Evolutionary conservation across 2,888 invertebrate species (phyloP), one percentile per base, ranked within the genome.

Genomic region (Thyatira batis): DNA sequence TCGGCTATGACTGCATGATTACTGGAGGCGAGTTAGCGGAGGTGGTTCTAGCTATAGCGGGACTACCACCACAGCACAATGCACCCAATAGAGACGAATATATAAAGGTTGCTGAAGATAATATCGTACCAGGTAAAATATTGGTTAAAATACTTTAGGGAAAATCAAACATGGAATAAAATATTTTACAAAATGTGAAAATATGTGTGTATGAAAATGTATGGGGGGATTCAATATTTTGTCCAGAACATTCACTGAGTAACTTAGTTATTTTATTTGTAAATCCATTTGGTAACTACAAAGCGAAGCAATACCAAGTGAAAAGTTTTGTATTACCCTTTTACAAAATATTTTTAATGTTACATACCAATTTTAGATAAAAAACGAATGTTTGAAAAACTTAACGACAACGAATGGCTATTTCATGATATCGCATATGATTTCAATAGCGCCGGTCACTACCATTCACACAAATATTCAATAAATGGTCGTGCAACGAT

Each of bases 21-120:
- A 69, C 64, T 6, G 65, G 65, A 1, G 70, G 71, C 20, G 83
- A 80, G 27, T 53, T 89, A 0, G 76, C 80, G 0, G 78, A 78
- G 51, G 68, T 82, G 0, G 70, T 87, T 0, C 58, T 90, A 11
- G 64, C 84, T 0, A 67, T 90, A 30, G 82, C 67, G 2, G 90
- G 90, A 8, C 76, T 90, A 1, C 86, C 89, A n/a, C 74, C 87
- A 0, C 85, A 87, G 45, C 90, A 90, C 49, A 89, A 83, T 30
- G 60, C 86, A 0, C 90, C 90, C 0, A 52, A 89, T 49, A 75
- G 90, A 1, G 75, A 87, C 30, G 0, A 71, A 0, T 79, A 68
- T 46, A 76, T 90, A 27, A 50, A 51, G 6, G 60, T 89, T 20
- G 20, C 67, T 0, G 45, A 59, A 1, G 59, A 78, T 1, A 85